Evolutionary conservation across 2,888 invertebrate genomes (phyloP), one percentile per base, ranked within the genome.

Genomic region (Trichogramma dendrolimi): DNA sequence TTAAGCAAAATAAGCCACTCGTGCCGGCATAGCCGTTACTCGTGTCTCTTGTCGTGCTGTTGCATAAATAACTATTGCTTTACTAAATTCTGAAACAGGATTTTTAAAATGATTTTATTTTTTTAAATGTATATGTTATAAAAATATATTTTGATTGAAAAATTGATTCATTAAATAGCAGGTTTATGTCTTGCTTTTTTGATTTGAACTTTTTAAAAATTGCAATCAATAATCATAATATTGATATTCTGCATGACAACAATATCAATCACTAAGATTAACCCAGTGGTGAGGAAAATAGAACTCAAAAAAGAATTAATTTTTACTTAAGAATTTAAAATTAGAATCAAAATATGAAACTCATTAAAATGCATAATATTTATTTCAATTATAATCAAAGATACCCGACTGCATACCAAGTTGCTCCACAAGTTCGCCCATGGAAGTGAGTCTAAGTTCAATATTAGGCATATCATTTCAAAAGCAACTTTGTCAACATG

Each of bases 361-460:
- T 27, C 27, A 27, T 27, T 27, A 27, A 27, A 27, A 27, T 27
- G 3, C 27, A 27, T 27, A 27, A 27, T 27, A 27, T 27, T 27
- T 27, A 27, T 11, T 49, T 59, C 39, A 50, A 6, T 43, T 27
- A 78, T 79, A 81, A 70, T 76, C 75, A 71, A 80, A 74, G 54
- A 79, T 60, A 69, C 87, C 86, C 69, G 80, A 83, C 71, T 89
- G 87, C 77, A 90, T 84, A 71, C 90, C 91, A 70, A 92, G 81
- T 65, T 86, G 84, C 73, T 88, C 88, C 75, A 92, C 82, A 71
- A 92, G 83, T 56, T 88, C 74, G 51, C 90, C 89, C 92, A 92
- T 92, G 4, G 91, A 91, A 8, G 90, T 89, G 53, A 85, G 85
- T 63, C 83, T 84, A 51, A 90, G 77, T 27, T 89, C 89, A 63